Base-by-base conservation (phyloP, 2,797 vertebrate genomes). In the Sebastes umbrosus region DNA sequence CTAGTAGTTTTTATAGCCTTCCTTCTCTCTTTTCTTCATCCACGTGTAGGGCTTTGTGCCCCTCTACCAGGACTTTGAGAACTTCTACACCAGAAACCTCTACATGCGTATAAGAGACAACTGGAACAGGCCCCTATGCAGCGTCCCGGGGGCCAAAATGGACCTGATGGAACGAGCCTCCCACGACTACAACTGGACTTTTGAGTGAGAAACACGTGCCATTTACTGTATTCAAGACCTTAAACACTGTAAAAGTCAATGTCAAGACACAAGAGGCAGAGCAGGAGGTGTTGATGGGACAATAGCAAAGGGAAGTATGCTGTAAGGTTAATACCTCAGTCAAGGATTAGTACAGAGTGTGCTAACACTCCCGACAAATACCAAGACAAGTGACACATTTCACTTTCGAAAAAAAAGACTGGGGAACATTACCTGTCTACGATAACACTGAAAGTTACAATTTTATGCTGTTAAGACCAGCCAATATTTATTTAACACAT, bases 61-160 rank as follows among this genome's bases (percentile, higher is more conserved):
- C 0, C 93, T 99, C 70, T 99, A 99, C 94, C 97, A 97, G 89
- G 98, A 99, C 87, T 99, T 99, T 12, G 98, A 99, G 93, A 97
- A 98, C 88, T 99, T 99, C 84, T 96, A 98, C 94, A 99, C 96
- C 69, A 96, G 98, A 82, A 99, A 99, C 87, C 92, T 99, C 31
- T 99, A 99, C 88, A 99, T 98, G 96, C 96, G 98, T 59, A 97
- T 98, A 78, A 95, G 98, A 75, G 98, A 99, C 94, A 97, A 95
- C 91, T 99, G 97, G 97, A 99, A 98, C 93, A 90, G 97, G 77
- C 98, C 98, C 0, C 94, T 99, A 86, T 98, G 97, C 90, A 97
- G 98, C 58, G 97, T 97, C 54, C 98, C 98, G 0, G 98, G 97
- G 63, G 96, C 97, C 87, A 97, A 94, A 78, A 92, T 99, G 94